Evolutionary conservation across 2,113 vertebrate species (phyloP).

Genomic region (Tyrannus savana): DNA sequence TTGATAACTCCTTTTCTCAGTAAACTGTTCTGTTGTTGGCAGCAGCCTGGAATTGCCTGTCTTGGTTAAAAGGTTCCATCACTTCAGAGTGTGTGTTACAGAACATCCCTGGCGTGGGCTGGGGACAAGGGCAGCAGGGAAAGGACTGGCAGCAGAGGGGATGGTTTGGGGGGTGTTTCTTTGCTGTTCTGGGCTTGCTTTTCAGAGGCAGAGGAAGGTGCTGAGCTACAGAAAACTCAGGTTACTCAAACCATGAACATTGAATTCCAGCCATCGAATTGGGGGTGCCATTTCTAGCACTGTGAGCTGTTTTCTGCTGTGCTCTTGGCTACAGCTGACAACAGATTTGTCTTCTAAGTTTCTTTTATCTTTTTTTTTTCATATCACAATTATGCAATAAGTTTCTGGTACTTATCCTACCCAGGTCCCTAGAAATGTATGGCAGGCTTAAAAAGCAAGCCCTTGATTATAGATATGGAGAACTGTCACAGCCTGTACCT

Average conservation of each 20-base stretch:
- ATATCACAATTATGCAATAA: background rate
- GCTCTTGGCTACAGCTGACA: background rate
- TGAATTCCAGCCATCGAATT: background rate
- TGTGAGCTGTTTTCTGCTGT: background rate
- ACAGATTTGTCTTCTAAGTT: background rate
- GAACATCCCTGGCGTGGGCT: background rate
- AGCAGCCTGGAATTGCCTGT: background rate
- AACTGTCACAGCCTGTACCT: background rate
- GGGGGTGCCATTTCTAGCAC: background rate
- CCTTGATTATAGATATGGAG: background rate
- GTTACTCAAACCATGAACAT: background rate
- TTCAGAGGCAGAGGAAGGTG: background rate
- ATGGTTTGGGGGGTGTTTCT: rapidly evolving
- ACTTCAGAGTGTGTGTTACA: rapidly evolving
- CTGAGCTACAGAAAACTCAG: background rate
- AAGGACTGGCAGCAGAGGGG: background rate
- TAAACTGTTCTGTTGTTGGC: background rate
- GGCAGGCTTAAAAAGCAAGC: background rate
- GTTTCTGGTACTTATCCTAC: background rate
- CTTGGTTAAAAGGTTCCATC: background rate
- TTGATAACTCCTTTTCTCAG: background rate
- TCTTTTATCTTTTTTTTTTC: background rate
- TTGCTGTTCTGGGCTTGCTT: background rate
- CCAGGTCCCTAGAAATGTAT: background rate
- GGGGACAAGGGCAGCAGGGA: background rate